Conservation (phyloP, 2,797 vertebrate genomes). For the Podargus strigoides region DNA sequence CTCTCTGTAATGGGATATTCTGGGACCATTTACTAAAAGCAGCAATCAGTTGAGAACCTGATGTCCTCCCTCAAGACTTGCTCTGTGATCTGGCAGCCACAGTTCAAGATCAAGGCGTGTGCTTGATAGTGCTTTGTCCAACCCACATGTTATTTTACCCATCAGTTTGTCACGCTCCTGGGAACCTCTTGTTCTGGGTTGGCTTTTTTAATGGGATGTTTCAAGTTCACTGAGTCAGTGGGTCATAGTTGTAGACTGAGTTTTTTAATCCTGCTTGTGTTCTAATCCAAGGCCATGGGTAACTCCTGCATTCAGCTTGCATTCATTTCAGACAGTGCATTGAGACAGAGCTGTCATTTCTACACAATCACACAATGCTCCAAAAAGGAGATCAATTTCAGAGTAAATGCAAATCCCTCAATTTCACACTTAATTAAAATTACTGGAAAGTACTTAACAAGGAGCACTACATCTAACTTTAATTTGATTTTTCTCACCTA, state of each 20-base stretch:
- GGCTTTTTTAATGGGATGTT: not conserved
- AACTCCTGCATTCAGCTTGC: not conserved
- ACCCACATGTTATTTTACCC: not conserved
- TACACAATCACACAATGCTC: not conserved
- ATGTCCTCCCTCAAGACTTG: slow-evolving; percentile 14
- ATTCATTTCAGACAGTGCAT: not conserved
- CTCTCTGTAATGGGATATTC: slow-evolving; percentile 31
- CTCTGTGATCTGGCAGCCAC: slow-evolving; percentile 24
- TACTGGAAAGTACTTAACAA: not conserved
- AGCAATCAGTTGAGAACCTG: slow-evolving; percentile 3
- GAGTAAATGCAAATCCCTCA: not conserved
- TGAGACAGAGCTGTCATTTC: not conserved
- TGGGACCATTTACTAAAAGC: slow-evolving; percentile 19
- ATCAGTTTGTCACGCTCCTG: not conserved
- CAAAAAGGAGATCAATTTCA: not conserved
- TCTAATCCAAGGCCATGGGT: not conserved
- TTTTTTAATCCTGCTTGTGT: not conserved
- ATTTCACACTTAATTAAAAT: not conserved
- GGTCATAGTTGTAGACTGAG: not conserved
- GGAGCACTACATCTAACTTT: not conserved
- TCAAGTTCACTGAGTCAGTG: not conserved
- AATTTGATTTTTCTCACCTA: not conserved
- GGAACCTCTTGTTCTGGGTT: not conserved
- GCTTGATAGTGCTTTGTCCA: not conserved
- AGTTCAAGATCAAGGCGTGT: slow-evolving; percentile 45